Conservation (phyloP, 2,113 vertebrate genomes). For the Sinocyclocheilus rhinocerous region DNA sequence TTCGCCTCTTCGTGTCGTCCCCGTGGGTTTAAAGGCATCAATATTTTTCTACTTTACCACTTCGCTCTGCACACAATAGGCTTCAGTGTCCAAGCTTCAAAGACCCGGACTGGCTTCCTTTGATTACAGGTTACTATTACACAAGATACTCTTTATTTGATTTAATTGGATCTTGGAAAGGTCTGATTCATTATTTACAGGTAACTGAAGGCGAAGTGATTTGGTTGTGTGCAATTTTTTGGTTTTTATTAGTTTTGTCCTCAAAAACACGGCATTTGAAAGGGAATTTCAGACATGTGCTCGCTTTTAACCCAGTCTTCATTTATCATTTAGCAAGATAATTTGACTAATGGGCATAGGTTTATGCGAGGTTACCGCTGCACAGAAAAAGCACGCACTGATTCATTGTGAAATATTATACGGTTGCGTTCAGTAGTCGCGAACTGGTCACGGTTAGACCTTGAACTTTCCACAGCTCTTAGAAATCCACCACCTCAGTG, state of each 20-base stretch:
- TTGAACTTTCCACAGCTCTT: constrained; percentile 46
- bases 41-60: constrained; percentile 72
- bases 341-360: constrained; percentile 21
- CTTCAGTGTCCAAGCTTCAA: constrained; percentile 73
- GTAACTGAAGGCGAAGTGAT: constrained; percentile 49
- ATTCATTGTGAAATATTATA: constrained; percentile 37
- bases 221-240: constrained; percentile 61
- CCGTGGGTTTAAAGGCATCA: constrained; percentile 69
- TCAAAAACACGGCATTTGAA: background rate
- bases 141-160: constrained; percentile 59
- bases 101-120: constrained; percentile 62
- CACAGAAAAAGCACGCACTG: background rate
- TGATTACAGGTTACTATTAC: constrained; percentile 60
- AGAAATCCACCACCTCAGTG: constrained; percentile 47
- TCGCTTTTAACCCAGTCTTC: constrained; percentile 12
- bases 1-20: constrained; percentile 58
- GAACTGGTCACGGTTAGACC: constrained; percentile 31
- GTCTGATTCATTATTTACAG: constrained; percentile 66
- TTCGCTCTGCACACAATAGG: constrained; percentile 66
- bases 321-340: constrained; percentile 19
- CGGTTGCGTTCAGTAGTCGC: background rate
- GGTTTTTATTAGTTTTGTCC: constrained; percentile 28
- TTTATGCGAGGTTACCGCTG: constrained; percentile 1
- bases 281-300: constrained; percentile 3
- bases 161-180: constrained; percentile 60